Evolutionary conservation across 2,797 vertebrate species (phyloP).

Genomic region (Melopsittacus undulatus): DNA sequence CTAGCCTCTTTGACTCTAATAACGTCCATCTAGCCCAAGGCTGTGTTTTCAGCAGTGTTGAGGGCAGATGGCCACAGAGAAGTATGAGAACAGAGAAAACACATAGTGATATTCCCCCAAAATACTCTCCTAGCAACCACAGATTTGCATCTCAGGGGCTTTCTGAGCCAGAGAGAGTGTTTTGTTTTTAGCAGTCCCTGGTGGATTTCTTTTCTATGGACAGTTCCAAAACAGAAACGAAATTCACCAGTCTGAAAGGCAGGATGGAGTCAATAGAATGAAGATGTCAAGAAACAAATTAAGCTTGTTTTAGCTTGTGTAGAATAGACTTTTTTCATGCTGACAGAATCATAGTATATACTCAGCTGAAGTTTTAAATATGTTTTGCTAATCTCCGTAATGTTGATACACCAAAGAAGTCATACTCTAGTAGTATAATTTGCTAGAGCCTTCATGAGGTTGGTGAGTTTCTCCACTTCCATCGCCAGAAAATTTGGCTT

Average conservation of each 20-base stretch:
- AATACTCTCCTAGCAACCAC: background rate
- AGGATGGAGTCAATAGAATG: background rate
- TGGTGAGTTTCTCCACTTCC: background rate
- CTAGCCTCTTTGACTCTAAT: background rate
- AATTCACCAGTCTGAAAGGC: background rate
- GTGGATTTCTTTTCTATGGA: background rate
- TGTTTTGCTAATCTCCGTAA: background rate
- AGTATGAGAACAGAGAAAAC: background rate
- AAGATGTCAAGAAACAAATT: background rate
- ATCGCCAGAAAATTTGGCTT: constrained; percentile 14
- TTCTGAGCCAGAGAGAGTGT: background rate
- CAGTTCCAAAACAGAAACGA: background rate
- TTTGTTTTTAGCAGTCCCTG: background rate
- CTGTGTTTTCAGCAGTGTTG: background rate
- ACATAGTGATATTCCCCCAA: background rate
- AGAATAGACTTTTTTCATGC: background rate
- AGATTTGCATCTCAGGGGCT: background rate
- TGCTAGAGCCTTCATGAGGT: background rate
- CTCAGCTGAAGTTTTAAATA: background rate
- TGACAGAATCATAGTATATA: background rate
- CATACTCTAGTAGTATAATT: background rate
- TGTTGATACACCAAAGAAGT: background rate
- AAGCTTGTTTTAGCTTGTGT: background rate
- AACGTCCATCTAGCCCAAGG: background rate
- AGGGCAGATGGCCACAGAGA: background rate